Percentiles rank a stretch among this genome's conserved stretches.
phyloP scores from a whole-genome alignment of 1,140 invertebrate species.

The Meteorus sp. region DNA sequence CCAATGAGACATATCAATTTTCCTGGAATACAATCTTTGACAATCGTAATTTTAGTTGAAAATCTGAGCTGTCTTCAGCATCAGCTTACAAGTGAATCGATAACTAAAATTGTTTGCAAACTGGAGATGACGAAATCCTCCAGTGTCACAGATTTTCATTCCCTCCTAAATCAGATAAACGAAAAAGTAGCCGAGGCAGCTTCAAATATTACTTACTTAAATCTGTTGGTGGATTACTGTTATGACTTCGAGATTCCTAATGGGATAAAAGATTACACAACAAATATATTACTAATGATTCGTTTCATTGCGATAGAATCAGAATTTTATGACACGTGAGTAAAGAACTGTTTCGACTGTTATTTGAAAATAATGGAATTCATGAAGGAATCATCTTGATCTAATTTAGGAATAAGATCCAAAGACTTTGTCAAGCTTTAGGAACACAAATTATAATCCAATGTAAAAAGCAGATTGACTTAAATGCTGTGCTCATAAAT shows the following conservation, averaged over 20 bases:
- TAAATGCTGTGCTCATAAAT: constrained; percentile 72
- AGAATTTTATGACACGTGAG: constrained; percentile 68
- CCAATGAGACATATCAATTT: not conserved
- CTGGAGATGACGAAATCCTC: constrained; percentile 74
- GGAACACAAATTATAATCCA: constrained; percentile 82
- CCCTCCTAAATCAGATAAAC: constrained; percentile 61
- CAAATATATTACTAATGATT: constrained; percentile 74
- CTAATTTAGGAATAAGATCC: constrained; percentile 63
- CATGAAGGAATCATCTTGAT: constrained; percentile 14
- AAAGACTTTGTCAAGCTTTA: constrained; percentile 73
- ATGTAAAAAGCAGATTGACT: constrained; percentile 71
- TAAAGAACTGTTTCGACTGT: no score
- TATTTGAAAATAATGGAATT: no score
- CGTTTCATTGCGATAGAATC: constrained; percentile 83
- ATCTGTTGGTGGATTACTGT: constrained; percentile 73
- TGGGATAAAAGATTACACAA: constrained; percentile 63
- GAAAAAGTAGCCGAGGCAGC: constrained; percentile 68
- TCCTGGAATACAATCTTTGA: constrained; percentile 3
- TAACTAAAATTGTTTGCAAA: constrained; percentile 73
- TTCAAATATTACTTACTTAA: constrained; percentile 79
- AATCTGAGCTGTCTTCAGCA: constrained; percentile 75
- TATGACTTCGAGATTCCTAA: constrained; percentile 61
- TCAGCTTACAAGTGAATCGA: constrained; percentile 73
- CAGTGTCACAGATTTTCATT: constrained; percentile 73
- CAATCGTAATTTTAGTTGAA: constrained; percentile 63